These are phyloP conservation scores for Allophyes oxyacanthae DNA, from an alignment of 2,888 invertebrate species.

Conservation along the genomic window DNA sequence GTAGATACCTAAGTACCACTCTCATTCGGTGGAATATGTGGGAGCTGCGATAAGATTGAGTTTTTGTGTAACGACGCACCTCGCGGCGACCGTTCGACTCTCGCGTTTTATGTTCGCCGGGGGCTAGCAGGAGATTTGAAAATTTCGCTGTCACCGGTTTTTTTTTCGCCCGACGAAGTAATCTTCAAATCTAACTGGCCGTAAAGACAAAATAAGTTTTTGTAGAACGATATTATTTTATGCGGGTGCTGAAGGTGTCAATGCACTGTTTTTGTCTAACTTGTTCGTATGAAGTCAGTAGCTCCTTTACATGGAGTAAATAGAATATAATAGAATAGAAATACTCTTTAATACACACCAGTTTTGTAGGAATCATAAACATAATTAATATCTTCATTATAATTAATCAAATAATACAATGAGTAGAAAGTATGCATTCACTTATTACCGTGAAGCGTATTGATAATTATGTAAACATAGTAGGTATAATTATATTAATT, in stretches of 20 bases:
- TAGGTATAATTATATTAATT: conserved; percentile 4
- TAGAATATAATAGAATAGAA: no score
- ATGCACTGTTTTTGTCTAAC: conserved; percentile 45
- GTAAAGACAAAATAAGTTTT: conserved; percentile 76
- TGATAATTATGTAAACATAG: no score
- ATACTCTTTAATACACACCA: no score
- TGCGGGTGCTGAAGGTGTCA: conserved; percentile 54
- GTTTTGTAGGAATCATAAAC: no score
- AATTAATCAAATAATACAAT: no score
- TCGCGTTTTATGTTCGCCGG: conserved; percentile 63
- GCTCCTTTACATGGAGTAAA: conserved; percentile 4
- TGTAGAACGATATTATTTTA: conserved; percentile 51
- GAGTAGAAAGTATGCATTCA: conserved; percentile 21
- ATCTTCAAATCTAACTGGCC: conserved; percentile 81
- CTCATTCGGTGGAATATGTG: conserved; percentile 29
- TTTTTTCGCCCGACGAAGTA: conserved; percentile 70
- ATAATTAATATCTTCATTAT: no score
- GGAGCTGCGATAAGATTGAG: conserved; percentile 69
- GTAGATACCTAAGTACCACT: conserved; percentile 7
- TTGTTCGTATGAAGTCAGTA: conserved; percentile 3
- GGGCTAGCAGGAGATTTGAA: conserved; percentile 66
- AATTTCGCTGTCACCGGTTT: conserved; percentile 77
- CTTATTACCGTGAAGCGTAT: conserved; percentile 2
- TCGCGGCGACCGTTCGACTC: conserved; percentile 69
- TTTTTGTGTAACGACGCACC: conserved; percentile 70